Conservation (phyloP, 2,797 vertebrate genomes). For the Acomys russatus region DNA sequence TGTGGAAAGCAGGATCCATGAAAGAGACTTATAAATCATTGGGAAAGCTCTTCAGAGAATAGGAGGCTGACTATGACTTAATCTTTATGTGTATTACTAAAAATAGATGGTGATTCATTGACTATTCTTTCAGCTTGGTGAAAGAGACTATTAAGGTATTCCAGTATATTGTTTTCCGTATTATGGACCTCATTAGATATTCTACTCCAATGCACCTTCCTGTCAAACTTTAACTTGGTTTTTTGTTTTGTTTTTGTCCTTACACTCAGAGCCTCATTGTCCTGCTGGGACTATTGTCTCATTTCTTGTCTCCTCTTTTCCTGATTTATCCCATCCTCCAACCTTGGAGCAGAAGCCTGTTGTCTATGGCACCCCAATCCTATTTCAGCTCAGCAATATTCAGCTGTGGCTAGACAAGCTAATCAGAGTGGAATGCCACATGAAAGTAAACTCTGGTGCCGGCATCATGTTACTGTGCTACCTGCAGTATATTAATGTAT, state of each 20-base stretch:
- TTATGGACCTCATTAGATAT: not conserved
- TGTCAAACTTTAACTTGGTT: slow-evolving; percentile 44
- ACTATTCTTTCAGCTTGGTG: not conserved
- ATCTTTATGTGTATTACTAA: not conserved
- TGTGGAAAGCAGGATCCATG: not conserved
- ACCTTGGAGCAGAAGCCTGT: not conserved
- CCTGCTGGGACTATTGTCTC: not conserved
- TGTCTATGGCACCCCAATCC: not conserved
- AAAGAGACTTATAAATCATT: not conserved
- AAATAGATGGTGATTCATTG: not conserved
- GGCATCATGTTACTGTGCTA: not conserved
- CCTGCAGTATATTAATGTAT: not conserved
- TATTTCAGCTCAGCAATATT: not conserved
- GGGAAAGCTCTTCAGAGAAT: not conserved
- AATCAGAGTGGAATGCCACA: not conserved
- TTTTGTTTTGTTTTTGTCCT: not conserved
- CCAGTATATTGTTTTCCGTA: not conserved
- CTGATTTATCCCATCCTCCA: not conserved
- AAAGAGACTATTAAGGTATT: slow-evolving; percentile 40
- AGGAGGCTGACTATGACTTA: not conserved
- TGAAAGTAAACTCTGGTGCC: slow-evolving; percentile 5
- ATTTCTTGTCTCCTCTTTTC: not conserved
- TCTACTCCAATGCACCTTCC: not conserved
- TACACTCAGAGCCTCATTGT: not conserved
- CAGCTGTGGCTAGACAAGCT: not conserved